phyloP scores from a whole-genome alignment of 1,140 invertebrate species.

The Campoletis sonorensis region DNA sequence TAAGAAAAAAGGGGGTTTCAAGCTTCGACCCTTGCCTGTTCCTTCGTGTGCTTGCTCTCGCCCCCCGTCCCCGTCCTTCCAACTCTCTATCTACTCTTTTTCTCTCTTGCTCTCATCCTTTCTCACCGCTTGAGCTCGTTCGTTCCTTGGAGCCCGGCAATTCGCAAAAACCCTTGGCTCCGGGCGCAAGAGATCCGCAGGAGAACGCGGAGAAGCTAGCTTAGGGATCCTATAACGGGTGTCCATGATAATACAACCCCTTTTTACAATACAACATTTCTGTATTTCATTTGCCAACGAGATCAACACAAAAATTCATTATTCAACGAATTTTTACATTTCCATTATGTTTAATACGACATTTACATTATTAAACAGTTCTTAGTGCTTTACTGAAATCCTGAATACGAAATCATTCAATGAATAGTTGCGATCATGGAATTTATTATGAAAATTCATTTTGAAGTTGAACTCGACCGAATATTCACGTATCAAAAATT shows the following conservation, averaged over 20 bases:
- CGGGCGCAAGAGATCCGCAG: conserved; percentile 1
- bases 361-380: too few species aligned
- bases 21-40: conserved; percentile 28
- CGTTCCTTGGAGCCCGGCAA: conserved; percentile 63
- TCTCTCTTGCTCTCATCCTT: conserved; percentile 16
- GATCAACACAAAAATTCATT: too few species aligned
- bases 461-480: too few species aligned
- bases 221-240: conserved; percentile 62
- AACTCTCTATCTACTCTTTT: neutral
- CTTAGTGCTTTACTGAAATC: too few species aligned
- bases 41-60: conserved; percentile 10
- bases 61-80: neutral
- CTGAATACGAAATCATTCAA: too few species aligned
- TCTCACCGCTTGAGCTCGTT: conserved; percentile 52
- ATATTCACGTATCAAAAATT: too few species aligned
- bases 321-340: too few species aligned
- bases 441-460: too few species aligned
- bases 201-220: neutral
- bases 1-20: conserved; percentile 44
- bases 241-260: conserved; percentile 41
- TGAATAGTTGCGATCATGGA: too few species aligned
- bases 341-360: too few species aligned
- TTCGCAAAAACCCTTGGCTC: conserved; percentile 71
- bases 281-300: neutral
- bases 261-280: neutral